Percentiles rank a stretch among this genome's conserved stretches.
Conservation (phyloP, 2,797 vertebrate genomes). For the Galago senegalensis region DNA sequence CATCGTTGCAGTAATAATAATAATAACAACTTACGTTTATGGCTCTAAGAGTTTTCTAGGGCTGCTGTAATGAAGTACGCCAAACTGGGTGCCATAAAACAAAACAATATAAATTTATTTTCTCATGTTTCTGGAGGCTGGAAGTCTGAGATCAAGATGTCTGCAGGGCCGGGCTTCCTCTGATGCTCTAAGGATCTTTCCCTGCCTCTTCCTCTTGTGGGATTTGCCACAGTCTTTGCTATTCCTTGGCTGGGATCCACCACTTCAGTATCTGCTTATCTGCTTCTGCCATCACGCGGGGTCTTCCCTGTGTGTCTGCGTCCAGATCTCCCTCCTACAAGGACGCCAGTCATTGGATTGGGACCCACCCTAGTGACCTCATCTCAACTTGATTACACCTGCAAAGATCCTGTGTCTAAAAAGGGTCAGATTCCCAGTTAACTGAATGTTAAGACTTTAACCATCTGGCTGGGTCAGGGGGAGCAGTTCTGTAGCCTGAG, state of each 20-base stretch:
- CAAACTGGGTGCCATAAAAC: background rate
- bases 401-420: background rate
- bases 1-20: fast-evolving
- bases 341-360: background rate
- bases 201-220: background rate
- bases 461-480: too few species aligned
- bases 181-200: background rate
- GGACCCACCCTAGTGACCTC: background rate
- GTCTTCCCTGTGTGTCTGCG: background rate
- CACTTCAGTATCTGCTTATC: background rate
- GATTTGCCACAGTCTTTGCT: fast-evolving
- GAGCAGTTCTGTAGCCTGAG: too few species aligned
- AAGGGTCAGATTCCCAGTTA: background rate
- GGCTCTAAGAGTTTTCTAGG: background rate
- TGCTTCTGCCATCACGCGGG: fast-evolving
- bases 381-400: background rate
- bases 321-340: background rate
- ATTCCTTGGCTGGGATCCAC: fast-evolving
- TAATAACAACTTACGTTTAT: fast-evolving
- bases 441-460: background rate
- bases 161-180: background rate
- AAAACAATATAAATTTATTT: background rate
- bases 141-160: too few species aligned
- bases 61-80: background rate
- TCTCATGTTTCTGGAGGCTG: background rate